phyloP scores from a whole-genome alignment of 2,113 vertebrate species.

The Trachemys scripta region DNA sequence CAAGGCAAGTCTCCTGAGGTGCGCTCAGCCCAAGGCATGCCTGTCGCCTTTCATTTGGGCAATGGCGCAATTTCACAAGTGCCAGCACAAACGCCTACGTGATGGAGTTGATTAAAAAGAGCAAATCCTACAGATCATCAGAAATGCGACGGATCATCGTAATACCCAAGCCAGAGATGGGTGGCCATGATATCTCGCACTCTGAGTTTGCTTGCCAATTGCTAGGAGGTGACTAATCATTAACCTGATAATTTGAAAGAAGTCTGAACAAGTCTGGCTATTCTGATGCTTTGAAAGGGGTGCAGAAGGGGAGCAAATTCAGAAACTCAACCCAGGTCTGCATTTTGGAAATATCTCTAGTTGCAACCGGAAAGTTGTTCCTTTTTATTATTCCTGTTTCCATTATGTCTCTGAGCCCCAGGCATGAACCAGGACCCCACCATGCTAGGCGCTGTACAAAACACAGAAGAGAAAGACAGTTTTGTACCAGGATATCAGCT shows the following conservation, averaged over 20 bases:
- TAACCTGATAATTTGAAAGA: neutral
- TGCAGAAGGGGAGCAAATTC: neutral
- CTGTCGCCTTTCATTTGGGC: neutral
- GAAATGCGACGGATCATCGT: neutral
- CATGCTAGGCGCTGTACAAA: neutral
- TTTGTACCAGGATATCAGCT: neutral
- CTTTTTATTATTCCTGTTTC: neutral
- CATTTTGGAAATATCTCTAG: neutral
- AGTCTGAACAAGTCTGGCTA: neutral
- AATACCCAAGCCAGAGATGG: neutral
- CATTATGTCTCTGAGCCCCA: neutral
- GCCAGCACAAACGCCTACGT: neutral
- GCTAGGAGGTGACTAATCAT: neutral
- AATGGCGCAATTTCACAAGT: neutral
- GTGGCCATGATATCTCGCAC: neutral
- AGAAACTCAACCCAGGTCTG: neutral
- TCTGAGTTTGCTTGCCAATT: neutral
- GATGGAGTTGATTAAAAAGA: neutral
- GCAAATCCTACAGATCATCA: neutral
- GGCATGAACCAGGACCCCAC: neutral
- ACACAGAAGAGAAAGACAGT: neutral
- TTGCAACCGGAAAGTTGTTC: neutral
- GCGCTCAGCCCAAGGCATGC: no score
- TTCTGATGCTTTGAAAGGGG: neutral
- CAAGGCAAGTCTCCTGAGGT: neutral